Conservation (phyloP, 2,888 invertebrate species). For the Nezara viridula region DNA sequence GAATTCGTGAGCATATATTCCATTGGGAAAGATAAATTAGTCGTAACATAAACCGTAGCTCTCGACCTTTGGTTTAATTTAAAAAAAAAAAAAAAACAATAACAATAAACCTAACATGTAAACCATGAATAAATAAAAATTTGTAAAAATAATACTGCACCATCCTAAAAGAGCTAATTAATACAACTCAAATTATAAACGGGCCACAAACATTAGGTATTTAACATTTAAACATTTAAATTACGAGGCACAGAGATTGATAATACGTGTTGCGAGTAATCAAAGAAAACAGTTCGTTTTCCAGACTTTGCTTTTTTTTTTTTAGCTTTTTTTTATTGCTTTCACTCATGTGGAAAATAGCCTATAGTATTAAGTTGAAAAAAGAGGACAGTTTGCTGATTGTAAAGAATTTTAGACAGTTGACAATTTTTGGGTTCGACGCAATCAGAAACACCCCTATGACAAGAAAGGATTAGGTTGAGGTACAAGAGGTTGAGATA, state of each 20-base stretch:
- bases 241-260: slow-evolving; percentile 43
- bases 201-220: background rate
- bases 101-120: slow-evolving; percentile 44
- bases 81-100: slow-evolving; percentile 20
- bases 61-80: slow-evolving; percentile 13
- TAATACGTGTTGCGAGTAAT: background rate
- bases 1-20: slow-evolving; percentile 23
- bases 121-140: slow-evolving; percentile 5
- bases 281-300: slow-evolving; percentile 27
- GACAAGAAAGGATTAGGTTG: slow-evolving; percentile 78
- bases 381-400: slow-evolving; percentile 33
- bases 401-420: slow-evolving; percentile 24
- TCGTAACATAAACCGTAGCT: background rate
- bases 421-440: background rate
- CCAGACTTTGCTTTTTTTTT: background rate
- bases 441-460: slow-evolving; percentile 68
- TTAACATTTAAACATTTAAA: background rate
- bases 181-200: slow-evolving; percentile 16
- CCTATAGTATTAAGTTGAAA: background rate
- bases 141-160: slow-evolving; percentile 58
- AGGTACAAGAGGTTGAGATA: slow-evolving; percentile 66
- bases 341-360: slow-evolving; percentile 14
- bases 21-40: slow-evolving; percentile 8
- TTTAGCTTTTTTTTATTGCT: background rate
- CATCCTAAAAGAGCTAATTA: slow-evolving; percentile 52